Conservation (phyloP, 2,113 vertebrate genomes). For the Lynx canadensis region DNA sequence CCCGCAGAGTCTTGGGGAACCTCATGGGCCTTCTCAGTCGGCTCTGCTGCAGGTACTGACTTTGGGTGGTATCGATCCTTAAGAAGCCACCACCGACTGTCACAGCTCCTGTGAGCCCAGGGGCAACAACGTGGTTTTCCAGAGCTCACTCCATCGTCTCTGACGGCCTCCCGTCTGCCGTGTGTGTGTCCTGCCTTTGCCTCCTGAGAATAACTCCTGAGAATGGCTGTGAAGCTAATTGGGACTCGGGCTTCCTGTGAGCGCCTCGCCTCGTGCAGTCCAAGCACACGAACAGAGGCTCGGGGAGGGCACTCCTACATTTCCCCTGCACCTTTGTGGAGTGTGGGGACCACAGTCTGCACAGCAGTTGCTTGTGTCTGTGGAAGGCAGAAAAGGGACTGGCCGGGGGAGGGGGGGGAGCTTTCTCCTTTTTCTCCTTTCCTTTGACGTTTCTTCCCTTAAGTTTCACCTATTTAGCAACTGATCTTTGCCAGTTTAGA, state of each 20-base stretch:
- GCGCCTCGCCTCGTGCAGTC: fast-evolving
- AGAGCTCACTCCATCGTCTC: no score
- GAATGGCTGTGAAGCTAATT: no score
- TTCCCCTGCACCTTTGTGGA: background rate
- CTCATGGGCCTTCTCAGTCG: background rate
- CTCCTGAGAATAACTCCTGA: background rate
- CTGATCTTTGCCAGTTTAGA: background rate
- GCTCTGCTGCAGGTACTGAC: background rate
- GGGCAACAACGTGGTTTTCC: background rate
- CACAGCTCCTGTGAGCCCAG: background rate
- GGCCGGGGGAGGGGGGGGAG: no score
- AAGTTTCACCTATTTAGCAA: background rate
- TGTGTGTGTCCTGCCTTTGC: background rate
- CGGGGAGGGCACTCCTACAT: no score
- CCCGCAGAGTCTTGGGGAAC: no score
- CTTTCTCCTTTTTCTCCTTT: background rate
- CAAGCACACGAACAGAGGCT: background rate
- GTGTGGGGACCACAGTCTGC: background rate
- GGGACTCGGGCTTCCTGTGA: background rate
- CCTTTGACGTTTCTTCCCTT: background rate
- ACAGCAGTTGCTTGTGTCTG: background rate
- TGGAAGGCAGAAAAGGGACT: no score
- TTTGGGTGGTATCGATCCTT: background rate
- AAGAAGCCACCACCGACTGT: background rate
- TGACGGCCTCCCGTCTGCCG: no score